Conservation (phyloP, 2,888 invertebrate genomes). For the Dolomedes plantarius region DNA sequence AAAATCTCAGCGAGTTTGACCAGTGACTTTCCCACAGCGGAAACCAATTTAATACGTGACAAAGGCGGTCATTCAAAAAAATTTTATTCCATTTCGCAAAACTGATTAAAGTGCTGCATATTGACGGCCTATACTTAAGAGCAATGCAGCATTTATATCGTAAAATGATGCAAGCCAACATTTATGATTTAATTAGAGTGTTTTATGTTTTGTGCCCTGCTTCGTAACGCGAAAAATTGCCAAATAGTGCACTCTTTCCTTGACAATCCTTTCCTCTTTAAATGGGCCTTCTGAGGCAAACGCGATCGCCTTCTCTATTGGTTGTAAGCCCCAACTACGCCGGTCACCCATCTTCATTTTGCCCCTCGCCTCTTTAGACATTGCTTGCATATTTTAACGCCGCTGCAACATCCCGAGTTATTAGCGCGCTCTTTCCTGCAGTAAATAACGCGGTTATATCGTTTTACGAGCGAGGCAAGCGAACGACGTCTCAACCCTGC, state of each 20-base stretch:
- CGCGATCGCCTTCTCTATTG: slow-evolving; percentile 48
- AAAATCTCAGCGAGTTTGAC: no score
- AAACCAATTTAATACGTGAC: no score
- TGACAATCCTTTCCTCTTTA: slow-evolving; percentile 16
- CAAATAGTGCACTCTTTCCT: background rate
- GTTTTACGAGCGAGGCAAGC: slow-evolving; percentile 57
- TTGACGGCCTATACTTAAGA: no score
- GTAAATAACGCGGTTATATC: slow-evolving; percentile 56
- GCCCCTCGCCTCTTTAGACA: slow-evolving; percentile 39
- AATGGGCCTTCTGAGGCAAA: slow-evolving; percentile 50
- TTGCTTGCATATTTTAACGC: slow-evolving; percentile 64
- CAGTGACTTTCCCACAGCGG: no score
- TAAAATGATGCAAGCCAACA: no score
- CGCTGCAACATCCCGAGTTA: slow-evolving; percentile 23
- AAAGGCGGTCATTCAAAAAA: no score
- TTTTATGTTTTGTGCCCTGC: no score
- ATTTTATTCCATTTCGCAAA: no score
- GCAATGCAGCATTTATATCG: no score
- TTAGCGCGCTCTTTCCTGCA: slow-evolving; percentile 26
- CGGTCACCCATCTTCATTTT: slow-evolving; percentile 59
- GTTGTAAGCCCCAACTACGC: slow-evolving; percentile 55
- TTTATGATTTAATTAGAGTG: no score
- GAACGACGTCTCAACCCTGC: slow-evolving; percentile 39
- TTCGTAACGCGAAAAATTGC: background rate
- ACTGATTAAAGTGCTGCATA: no score